These are phyloP conservation scores for Smutsia temminckii DNA, from an alignment of 2,797 vertebrate genomes.

Conservation along the genomic window DNA sequence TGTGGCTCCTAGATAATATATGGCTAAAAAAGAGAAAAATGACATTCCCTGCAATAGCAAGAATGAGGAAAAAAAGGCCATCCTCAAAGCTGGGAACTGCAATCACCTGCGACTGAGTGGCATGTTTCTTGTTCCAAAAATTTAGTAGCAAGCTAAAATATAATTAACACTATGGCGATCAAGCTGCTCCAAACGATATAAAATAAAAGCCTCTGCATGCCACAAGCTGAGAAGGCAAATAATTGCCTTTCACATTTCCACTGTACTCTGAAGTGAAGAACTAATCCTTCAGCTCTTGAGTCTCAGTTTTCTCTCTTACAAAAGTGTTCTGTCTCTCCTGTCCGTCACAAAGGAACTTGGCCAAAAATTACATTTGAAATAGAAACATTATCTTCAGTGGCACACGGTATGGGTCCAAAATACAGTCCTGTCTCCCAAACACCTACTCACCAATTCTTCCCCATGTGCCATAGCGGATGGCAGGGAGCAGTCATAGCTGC, in stretches of 20 bases:
- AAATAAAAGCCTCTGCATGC: slow-evolving; percentile 76
- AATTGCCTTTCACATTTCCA: slow-evolving; percentile 69
- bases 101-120: slow-evolving; percentile 63
- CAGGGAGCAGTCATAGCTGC: neutral
- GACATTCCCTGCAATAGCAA: neutral
- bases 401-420: neutral
- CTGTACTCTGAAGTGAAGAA: slow-evolving; percentile 73
- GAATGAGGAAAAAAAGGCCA: slow-evolving; percentile 52
- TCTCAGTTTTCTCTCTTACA: neutral
- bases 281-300: slow-evolving; percentile 41
- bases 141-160: slow-evolving; percentile 76
- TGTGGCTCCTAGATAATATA: neutral
- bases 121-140: slow-evolving; percentile 71
- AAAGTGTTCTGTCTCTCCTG: neutral
- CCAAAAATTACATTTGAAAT: neutral
- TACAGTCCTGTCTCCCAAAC: neutral
- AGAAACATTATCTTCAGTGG: neutral
- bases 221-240: slow-evolving; percentile 76
- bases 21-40: slow-evolving; percentile 18
- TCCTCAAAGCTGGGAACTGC: neutral
- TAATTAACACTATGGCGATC: slow-evolving; percentile 81
- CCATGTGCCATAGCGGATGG: neutral
- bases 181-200: slow-evolving; percentile 74
- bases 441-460: neutral
- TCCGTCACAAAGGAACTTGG: neutral